phyloP scores from a whole-genome alignment of 2,797 vertebrate genomes.

The Pagetopsis macropterus region DNA sequence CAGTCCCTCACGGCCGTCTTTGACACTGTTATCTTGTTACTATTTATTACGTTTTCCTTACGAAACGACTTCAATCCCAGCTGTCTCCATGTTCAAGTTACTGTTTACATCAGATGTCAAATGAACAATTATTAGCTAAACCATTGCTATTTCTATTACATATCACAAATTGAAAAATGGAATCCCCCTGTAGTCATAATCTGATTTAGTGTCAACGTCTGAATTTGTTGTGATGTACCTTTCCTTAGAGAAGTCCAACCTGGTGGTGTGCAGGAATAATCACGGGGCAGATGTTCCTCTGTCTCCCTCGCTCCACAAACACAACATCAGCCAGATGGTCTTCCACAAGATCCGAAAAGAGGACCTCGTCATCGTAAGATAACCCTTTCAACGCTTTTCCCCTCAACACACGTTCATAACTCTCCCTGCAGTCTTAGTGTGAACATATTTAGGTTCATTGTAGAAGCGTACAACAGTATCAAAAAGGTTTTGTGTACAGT shows the following conservation, averaged over 20 bases:
- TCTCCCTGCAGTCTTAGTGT: neutral
- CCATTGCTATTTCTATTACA: neutral
- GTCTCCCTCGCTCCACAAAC: slow-evolving; percentile 88
- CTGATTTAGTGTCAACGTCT: neutral
- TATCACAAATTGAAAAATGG: neutral
- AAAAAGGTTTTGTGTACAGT: neutral
- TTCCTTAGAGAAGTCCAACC: slow-evolving; percentile 92
- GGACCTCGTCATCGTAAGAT: slow-evolving; percentile 91
- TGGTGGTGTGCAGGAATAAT: slow-evolving; percentile 92
- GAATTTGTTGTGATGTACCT: neutral
- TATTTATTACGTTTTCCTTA: neutral
- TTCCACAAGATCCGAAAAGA: slow-evolving; percentile 98
- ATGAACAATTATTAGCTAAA: neutral
- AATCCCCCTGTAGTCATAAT: neutral
- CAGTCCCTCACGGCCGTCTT: neutral
- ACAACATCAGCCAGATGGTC: slow-evolving; percentile 96
- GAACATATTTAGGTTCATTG: neutral
- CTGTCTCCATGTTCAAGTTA: neutral
- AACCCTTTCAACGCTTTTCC: neutral
- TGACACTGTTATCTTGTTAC: neutral
- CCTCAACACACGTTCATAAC: neutral
- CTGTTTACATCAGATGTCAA: neutral
- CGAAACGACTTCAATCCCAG: neutral
- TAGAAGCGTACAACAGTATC: neutral
- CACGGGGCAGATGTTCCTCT: slow-evolving; percentile 84